Evolutionary conservation across 2,113 vertebrate species (phyloP).

Genomic region (Prionailurus bengalensis): DNA sequence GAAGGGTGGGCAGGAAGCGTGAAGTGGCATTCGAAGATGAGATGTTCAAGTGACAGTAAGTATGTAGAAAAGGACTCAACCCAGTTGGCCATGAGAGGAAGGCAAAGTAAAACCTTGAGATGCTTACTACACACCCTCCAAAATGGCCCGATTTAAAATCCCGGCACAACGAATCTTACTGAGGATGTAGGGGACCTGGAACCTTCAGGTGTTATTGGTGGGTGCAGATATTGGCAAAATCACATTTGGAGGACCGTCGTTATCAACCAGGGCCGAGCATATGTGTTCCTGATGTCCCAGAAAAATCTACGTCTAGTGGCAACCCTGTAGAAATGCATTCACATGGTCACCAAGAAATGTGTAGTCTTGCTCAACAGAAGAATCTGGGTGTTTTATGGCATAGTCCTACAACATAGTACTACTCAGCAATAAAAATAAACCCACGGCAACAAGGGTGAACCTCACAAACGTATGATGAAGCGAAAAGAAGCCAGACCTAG

Average conservation of each 20-base stretch:
- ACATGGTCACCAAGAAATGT: background rate
- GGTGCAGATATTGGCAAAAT: background rate
- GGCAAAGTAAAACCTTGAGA: background rate
- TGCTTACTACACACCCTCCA: background rate
- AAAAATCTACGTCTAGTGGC: background rate
- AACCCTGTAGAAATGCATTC: background rate
- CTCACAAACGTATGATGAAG: background rate
- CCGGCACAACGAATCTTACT: background rate
- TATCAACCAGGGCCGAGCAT: background rate
- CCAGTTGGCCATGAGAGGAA: background rate
- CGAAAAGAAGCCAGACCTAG: background rate
- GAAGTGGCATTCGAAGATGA: background rate
- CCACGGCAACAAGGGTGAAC: background rate
- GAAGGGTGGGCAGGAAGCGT: background rate
- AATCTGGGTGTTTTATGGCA: background rate
- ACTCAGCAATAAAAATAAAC: background rate
- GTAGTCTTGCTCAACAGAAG: background rate
- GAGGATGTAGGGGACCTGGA: background rate
- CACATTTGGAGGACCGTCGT: background rate
- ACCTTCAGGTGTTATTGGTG: background rate
- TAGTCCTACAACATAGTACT: background rate
- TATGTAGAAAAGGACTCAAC: background rate
- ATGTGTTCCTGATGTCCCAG: accelerated
- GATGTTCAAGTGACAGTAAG: background rate
- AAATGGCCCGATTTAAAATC: background rate